Percentiles rank a stretch among this genome's conserved stretches.
These are phyloP conservation scores for Psilanteris sp. DNA, from an alignment of 1,140 invertebrate species.

Conservation along the genomic window DNA sequence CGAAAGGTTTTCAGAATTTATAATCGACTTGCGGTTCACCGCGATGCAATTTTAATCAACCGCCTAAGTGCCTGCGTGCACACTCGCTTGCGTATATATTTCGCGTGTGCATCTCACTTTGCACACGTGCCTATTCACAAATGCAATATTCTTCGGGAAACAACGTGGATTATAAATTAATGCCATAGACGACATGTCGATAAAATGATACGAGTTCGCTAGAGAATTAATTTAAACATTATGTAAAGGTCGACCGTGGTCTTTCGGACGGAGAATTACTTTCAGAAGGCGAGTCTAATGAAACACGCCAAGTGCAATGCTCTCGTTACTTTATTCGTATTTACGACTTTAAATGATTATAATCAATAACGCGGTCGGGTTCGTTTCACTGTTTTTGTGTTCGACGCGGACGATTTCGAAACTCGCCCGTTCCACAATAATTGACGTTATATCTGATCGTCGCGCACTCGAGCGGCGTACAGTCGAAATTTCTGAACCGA, in stretches of 20 bases:
- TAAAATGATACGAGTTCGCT: constrained; percentile 16
- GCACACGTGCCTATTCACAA: constrained; percentile 30
- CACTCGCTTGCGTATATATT: constrained; percentile 14
- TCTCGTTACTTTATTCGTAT: too few relatives aligned
- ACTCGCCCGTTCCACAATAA: neutral
- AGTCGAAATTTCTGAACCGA: constrained; percentile 11
- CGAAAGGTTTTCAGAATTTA: constrained; percentile 48
- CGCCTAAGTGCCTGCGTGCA: constrained; percentile 1
- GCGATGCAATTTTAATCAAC: constrained; percentile 36
- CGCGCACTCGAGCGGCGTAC: too few relatives aligned
- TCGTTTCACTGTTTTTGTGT: too few relatives aligned
- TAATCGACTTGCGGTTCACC: constrained; percentile 32
- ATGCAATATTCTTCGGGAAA: constrained; percentile 29
- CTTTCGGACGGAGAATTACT: too few relatives aligned
- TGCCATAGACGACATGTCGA: constrained; percentile 19
- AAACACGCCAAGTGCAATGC: too few relatives aligned
- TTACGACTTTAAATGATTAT: too few relatives aligned
- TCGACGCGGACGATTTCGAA: too few relatives aligned
- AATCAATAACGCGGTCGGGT: too few relatives aligned
- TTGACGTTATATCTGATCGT: neutral
- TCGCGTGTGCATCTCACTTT: constrained; percentile 31
- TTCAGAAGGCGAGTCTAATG: too few relatives aligned
- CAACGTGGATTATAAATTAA: constrained; percentile 32
- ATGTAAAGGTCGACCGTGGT: too few relatives aligned
- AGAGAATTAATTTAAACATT: too few relatives aligned